phyloP scores from a whole-genome alignment of 2,797 vertebrate genomes.

The Eidolon dupreanum region DNA sequence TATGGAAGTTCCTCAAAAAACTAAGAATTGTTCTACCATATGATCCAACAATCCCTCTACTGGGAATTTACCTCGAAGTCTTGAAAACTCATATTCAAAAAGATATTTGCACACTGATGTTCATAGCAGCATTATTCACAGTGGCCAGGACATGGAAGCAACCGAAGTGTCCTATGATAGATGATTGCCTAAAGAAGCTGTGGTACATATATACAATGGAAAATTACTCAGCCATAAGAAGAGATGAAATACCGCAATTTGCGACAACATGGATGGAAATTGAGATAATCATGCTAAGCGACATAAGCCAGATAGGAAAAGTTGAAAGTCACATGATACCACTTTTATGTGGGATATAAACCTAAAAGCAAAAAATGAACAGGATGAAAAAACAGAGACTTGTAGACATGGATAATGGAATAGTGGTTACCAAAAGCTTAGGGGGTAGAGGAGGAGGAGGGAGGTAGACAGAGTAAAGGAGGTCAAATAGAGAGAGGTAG shows the following conservation, averaged over 20 bases:
- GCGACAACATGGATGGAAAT: neutral
- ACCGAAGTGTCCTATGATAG: too few species aligned
- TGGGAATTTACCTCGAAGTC: neutral
- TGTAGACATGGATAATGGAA: too few species aligned
- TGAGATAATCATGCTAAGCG: neutral
- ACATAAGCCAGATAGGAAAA: neutral
- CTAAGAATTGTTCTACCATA: neutral
- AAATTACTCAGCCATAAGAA: neutral
- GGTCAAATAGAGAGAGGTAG: too few species aligned
- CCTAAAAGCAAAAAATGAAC: too few species aligned
- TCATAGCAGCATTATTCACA: too few species aligned
- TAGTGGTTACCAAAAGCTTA: too few species aligned
- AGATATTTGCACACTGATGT: too few species aligned
- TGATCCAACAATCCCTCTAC: neutral
- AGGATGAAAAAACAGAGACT: too few species aligned
- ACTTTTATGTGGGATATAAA: neutral
- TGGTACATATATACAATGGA: too few species aligned
- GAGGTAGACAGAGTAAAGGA: too few species aligned
- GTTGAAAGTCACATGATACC: neutral
- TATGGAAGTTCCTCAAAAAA: neutral
- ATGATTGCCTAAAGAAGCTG: too few species aligned
- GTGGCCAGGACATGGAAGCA: too few species aligned
- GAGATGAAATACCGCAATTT: neutral
- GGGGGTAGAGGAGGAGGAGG: accelerated
- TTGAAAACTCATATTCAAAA: neutral